These are phyloP conservation scores for Paraescarpia echinospica DNA, from an alignment of 1,140 invertebrate species.

Conservation along the genomic window DNA sequence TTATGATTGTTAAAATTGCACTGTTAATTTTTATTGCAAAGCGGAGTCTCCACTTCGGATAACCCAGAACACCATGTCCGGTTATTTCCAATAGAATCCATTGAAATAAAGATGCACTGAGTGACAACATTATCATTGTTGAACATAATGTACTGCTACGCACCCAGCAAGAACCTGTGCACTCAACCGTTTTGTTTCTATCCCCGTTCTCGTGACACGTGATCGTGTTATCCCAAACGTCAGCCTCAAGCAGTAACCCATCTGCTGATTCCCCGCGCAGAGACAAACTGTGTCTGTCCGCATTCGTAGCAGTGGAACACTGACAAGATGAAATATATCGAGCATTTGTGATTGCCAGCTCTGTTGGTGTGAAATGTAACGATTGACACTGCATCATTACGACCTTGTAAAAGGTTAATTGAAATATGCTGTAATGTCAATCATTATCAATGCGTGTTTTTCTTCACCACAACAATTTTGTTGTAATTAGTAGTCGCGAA, in stretches of 20 bases:
- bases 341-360: background rate
- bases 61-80: too few species aligned
- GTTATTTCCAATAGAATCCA: too few species aligned
- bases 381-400: background rate
- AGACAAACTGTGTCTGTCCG: background rate
- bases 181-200: background rate
- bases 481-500: too few species aligned
- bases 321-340: background rate
- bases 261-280: background rate
- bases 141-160: background rate
- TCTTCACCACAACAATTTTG: too few species aligned
- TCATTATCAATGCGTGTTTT: background rate
- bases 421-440: background rate
- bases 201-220: background rate
- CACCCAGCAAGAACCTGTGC: background rate
- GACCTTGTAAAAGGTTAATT: background rate
- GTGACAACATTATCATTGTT: too few species aligned
- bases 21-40: too few species aligned
- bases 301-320: background rate
- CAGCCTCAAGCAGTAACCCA: background rate
- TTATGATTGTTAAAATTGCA: too few species aligned
- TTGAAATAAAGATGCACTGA: too few species aligned
- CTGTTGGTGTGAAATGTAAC: background rate
- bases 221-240: background rate
- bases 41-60: too few species aligned